These are phyloP conservation scores for Agonopterix heracliana DNA, from an alignment of 2,888 invertebrate genomes.

Conservation along the genomic window DNA sequence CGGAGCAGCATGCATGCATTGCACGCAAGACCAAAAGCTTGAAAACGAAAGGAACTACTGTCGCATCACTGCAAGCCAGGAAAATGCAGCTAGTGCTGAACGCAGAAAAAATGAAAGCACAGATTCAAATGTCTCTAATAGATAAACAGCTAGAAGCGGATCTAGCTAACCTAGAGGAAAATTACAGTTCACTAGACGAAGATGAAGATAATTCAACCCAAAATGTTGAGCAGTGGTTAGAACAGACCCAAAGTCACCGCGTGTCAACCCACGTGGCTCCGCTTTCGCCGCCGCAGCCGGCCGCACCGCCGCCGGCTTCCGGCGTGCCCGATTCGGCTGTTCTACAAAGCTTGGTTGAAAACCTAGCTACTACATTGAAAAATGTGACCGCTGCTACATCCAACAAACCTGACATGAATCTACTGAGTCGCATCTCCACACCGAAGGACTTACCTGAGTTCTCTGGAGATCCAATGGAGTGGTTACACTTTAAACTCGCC, in stretches of 20 bases:
- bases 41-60: too few species aligned
- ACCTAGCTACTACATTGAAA: background rate
- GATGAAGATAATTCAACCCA: background rate
- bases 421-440: slow-evolving; percentile 15
- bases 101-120: slow-evolving; percentile 1
- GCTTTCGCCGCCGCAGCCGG: background rate
- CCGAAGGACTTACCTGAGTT: slow-evolving; percentile 16
- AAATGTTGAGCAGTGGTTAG: background rate
- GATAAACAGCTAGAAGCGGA: slow-evolving; percentile 8
- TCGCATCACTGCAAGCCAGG: too few species aligned
- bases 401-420: background rate
- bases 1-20: too few species aligned
- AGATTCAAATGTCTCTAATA: slow-evolving; percentile 9
- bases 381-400: background rate
- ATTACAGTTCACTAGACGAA: too few species aligned
- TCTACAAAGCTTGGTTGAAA: background rate
- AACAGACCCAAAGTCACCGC: background rate
- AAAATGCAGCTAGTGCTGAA: background rate
- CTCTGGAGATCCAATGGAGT: slow-evolving; percentile 21
- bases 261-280: background rate
- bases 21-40: too few species aligned
- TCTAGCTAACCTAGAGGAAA: slow-evolving; percentile 5
- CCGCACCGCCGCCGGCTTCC: background rate
- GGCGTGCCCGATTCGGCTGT: too few species aligned
- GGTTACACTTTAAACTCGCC: slow-evolving; percentile 20